These are phyloP conservation scores for Drosophila subquinaria DNA, from an alignment of 2,888 invertebrate genomes.

Conservation along the genomic window DNA sequence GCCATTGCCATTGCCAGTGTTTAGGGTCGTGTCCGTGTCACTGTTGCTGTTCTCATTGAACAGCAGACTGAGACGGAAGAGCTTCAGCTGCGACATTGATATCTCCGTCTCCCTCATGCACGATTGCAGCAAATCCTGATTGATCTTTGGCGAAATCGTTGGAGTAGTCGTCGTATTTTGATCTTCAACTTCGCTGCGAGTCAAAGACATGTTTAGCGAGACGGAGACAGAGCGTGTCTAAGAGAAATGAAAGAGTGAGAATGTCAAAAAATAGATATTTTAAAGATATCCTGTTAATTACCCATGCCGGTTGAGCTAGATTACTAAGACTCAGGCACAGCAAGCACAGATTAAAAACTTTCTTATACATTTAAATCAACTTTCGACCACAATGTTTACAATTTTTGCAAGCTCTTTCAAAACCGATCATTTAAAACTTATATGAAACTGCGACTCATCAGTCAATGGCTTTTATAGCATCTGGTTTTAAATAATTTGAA, in stretches of 20 bases:
- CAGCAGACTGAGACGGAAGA: slow-evolving; percentile 66
- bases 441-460: slow-evolving; percentile 5
- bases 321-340: slow-evolving; percentile 45
- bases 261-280: not conserved
- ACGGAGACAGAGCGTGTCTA: slow-evolving; percentile 71
- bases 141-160: slow-evolving; percentile 28
- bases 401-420: not conserved
- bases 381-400: not conserved
- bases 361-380: slow-evolving; percentile 42
- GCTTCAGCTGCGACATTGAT: slow-evolving; percentile 79
- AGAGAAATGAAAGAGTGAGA: not conserved
- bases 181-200: slow-evolving; percentile 60
- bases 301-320: slow-evolving; percentile 55
- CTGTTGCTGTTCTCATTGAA: slow-evolving; percentile 52
- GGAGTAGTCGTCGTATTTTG: slow-evolving; percentile 12
- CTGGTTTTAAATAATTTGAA: slow-evolving; percentile 22
- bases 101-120: slow-evolving; percentile 79
- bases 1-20: slow-evolving; percentile 18
- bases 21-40: slow-evolving; percentile 32
- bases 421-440: not conserved
- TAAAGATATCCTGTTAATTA: slow-evolving; percentile 22
- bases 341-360: slow-evolving; percentile 24
- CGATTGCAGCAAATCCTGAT: slow-evolving; percentile 66
- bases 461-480: slow-evolving; percentile 45
- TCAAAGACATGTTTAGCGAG: slow-evolving; percentile 74